Evolutionary conservation across 2,797 vertebrate species (phyloP).

Genomic region (Micropoecilia bifurca): DNA sequence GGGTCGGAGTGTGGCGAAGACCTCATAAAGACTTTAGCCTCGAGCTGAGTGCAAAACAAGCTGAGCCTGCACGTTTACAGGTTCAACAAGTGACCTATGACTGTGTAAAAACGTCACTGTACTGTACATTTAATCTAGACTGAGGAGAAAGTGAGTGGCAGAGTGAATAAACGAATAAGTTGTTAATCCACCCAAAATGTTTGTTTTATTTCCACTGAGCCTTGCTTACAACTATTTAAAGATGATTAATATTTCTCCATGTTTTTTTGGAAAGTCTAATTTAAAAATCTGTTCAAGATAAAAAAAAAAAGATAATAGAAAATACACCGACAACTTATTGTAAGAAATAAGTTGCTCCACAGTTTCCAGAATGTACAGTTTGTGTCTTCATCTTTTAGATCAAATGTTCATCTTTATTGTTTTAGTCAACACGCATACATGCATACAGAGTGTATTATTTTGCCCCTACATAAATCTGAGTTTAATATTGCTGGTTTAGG

Average conservation of each 20-base stretch:
- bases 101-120: conserved; percentile 28
- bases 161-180: neutral
- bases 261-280: neutral
- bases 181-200: neutral
- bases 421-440: neutral
- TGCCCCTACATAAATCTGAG: neutral
- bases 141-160: conserved; percentile 35
- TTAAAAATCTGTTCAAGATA: neutral
- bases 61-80: conserved; percentile 29
- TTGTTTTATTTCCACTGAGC: neutral
- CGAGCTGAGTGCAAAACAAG: conserved; percentile 33
- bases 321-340: neutral
- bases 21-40: conserved; percentile 47
- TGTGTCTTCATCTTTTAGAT: neutral
- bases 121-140: conserved; percentile 26
- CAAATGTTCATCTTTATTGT: neutral
- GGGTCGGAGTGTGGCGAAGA: conserved; percentile 22
- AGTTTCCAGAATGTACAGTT: neutral
- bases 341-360: neutral
- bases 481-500: neutral
- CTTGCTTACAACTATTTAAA: neutral
- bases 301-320: neutral
- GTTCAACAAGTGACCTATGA: conserved; percentile 54
- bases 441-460: neutral
- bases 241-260: neutral